phyloP scores from a whole-genome alignment of 2,113 vertebrate genomes.

The Beaufortia kweichowensis region DNA sequence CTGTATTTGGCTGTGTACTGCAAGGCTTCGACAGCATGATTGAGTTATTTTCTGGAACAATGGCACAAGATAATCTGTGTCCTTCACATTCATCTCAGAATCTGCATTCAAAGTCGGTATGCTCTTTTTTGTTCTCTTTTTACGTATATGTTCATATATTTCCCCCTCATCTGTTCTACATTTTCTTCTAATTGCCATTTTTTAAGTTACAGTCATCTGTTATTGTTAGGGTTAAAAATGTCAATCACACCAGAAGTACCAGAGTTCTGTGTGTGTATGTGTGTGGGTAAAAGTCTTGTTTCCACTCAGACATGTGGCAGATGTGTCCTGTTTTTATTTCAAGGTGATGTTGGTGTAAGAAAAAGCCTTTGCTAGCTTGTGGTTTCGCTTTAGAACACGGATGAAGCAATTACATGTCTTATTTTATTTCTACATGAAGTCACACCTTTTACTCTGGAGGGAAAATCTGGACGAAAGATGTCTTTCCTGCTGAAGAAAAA shows the following conservation, averaged over 20 bases:
- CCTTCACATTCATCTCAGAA: slow-evolving; percentile 86
- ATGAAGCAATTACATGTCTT: slow-evolving; percentile 12
- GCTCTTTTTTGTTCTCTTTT: slow-evolving; percentile 71
- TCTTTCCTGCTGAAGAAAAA: neutral
- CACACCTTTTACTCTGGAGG: slow-evolving; percentile 1
- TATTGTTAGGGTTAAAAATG: slow-evolving; percentile 87
- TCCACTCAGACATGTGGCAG: slow-evolving; percentile 41
- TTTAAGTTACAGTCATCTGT: slow-evolving; percentile 90
- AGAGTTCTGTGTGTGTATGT: slow-evolving; percentile 62
- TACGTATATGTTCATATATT: slow-evolving; percentile 62
- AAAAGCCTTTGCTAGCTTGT: slow-evolving; percentile 8
- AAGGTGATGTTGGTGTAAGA: slow-evolving; percentile 42
- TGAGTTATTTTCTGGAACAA: slow-evolving; percentile 88
- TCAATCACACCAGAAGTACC: slow-evolving; percentile 87
- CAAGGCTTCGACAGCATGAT: slow-evolving; percentile 71
- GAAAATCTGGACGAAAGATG: slow-evolving; percentile 14
- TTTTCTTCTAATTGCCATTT: slow-evolving; percentile 86
- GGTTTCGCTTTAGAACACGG: slow-evolving; percentile 28
- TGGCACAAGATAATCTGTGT: slow-evolving; percentile 85
- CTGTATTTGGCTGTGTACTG: slow-evolving; percentile 38
- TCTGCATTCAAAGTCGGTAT: slow-evolving; percentile 79
- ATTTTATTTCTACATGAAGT: slow-evolving; percentile 30
- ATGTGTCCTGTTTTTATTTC: slow-evolving; percentile 45
- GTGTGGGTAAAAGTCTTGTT: slow-evolving; percentile 51
- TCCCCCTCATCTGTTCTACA: slow-evolving; percentile 83